Conservation (phyloP, 2,888 invertebrate species). For the Craniophora ligustri region DNA sequence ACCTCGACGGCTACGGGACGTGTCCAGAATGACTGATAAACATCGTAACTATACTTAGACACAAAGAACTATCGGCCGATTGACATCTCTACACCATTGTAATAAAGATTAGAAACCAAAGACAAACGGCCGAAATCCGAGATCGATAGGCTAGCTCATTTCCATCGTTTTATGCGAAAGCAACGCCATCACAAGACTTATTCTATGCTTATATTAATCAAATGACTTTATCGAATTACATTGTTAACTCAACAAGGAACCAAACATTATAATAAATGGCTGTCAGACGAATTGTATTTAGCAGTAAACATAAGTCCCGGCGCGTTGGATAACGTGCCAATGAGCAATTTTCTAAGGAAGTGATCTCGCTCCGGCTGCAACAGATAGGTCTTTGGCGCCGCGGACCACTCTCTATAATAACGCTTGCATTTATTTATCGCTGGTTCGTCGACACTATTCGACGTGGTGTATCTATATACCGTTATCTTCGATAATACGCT, state of each 20-base stretch:
- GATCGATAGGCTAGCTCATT: conserved; percentile 63
- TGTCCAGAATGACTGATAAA: conserved; percentile 78
- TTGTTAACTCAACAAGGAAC: conserved; percentile 56
- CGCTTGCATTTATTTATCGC: conserved; percentile 58
- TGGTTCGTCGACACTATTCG: conserved; percentile 49
- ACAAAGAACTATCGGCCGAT: conserved; percentile 55
- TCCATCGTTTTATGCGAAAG: conserved; percentile 71
- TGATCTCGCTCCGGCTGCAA: conserved; percentile 60
- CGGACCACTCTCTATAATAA: conserved; percentile 55
- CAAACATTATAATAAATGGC: conserved; percentile 48
- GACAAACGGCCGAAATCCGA: conserved; percentile 56
- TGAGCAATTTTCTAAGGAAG: conserved; percentile 75
- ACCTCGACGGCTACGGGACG: conserved; percentile 74
- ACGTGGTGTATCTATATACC: conserved; percentile 50
- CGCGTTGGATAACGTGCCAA: conserved; percentile 58
- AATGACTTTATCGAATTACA: conserved; percentile 66
- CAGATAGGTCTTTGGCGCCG: conserved; percentile 60
- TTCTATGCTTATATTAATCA: conserved; percentile 69
- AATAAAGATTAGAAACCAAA: conserved; percentile 65
- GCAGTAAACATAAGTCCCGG: conserved; percentile 45
- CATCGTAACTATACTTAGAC: conserved; percentile 64
- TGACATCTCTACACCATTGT: conserved; percentile 60
- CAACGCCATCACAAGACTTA: conserved; percentile 62
- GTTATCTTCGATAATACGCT: conserved; percentile 57
- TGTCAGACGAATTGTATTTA: conserved; percentile 59